Evolutionary conservation across 2,113 vertebrate genomes (phyloP).

Genomic region (Bambusicola thoracicus): DNA sequence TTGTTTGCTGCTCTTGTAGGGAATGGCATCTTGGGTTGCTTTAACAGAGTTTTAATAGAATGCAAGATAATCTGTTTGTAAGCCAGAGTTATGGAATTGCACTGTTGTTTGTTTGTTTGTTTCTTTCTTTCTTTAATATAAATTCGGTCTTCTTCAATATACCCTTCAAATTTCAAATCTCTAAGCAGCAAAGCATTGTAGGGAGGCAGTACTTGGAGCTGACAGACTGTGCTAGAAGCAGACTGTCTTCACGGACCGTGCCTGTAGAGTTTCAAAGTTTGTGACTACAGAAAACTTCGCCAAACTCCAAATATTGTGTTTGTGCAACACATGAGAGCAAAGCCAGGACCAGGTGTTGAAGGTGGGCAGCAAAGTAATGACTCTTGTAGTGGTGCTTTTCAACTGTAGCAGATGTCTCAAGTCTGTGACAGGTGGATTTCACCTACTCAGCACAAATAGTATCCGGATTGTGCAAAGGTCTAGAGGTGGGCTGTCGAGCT

Average conservation of each 20-base stretch:
- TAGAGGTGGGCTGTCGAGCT: background rate
- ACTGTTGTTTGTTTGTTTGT: too few relatives aligned
- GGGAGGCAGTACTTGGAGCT: background rate
- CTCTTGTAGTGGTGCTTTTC: background rate
- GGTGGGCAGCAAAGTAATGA: background rate
- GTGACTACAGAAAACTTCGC: background rate
- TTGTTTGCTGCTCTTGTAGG: background rate
- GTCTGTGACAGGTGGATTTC: background rate
- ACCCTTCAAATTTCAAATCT: background rate
- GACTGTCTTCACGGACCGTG: background rate
- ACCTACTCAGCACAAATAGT: background rate
- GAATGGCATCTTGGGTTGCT: background rate
- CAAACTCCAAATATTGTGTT: background rate
- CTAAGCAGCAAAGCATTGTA: background rate
- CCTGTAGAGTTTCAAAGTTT: background rate
- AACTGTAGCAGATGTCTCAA: background rate
- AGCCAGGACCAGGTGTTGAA: background rate
- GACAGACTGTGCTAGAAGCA: background rate
- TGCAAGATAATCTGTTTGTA: background rate
- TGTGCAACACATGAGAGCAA: background rate
- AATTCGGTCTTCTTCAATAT: rapidly evolving
- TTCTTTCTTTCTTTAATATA: background rate
- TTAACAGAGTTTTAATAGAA: background rate
- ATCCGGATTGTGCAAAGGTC: background rate
- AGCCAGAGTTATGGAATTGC: background rate